Base-by-base conservation (phyloP, 2,113 vertebrate genomes). In the Cinclus cinclus region DNA sequence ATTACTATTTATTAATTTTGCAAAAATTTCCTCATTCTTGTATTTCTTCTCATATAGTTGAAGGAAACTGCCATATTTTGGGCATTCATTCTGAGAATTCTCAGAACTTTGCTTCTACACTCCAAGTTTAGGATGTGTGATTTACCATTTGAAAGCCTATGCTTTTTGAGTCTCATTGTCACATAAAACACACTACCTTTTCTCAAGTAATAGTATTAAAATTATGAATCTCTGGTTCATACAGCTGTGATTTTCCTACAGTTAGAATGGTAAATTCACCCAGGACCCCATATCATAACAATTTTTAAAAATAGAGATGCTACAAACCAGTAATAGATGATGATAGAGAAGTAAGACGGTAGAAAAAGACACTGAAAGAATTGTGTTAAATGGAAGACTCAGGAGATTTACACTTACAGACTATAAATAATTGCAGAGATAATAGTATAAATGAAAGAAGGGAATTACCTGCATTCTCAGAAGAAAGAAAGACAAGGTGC, bases 391-490 rank as follows among this genome's bases (percentile, higher is more conserved):
- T 31, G 24, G 35, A 77, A 28, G 82, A 88, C 93, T 85, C 83
- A 0, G 37, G 92, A 88, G 94, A 93, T 86, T 94, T 86, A 63
- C 35, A 50, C 62, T 83, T 74, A 60, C 79, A 78, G 82, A 90
- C 77, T 95, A 95, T 91, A 97, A 95, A 95, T 97, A 95, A 87
- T 95, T 94, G 63, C 67, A 77, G 28, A 65, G 79, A 79, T 95
- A 80, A 85, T 67, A 47, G 21, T 91, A 41, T 70, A 94, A 95
- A 97, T 95, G 93, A 97, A 96, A 79, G 42, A 86, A 90, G 93
- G 96, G 90, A 96, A 95, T 96, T 97, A 67, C 39, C 64, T 27
- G 11, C 90, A 44, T 92, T 86, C 70, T 95, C 79, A 59, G 82
- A 93, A 95, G 95, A 90, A 91, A 42, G 67, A 58, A 77, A 76